Evolutionary conservation across 2,797 vertebrate genomes (phyloP).

Genomic region (Mastacembelus armatus): DNA sequence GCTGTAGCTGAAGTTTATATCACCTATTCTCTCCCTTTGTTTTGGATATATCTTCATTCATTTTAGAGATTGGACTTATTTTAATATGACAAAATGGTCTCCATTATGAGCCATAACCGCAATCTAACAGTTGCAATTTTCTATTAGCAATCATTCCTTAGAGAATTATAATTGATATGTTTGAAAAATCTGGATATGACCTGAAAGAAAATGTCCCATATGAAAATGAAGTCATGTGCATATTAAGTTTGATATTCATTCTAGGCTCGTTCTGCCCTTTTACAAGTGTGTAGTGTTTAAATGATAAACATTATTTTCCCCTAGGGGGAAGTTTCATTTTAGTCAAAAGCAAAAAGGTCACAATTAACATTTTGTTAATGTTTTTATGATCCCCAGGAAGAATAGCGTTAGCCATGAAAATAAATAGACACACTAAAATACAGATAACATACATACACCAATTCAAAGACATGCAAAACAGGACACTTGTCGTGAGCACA

Average conservation of each 20-base stretch:
- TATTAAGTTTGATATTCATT: conserved; percentile 61
- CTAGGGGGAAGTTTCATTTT: conserved; percentile 45
- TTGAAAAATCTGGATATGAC: conserved; percentile 35
- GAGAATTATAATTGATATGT: conserved; percentile 28
- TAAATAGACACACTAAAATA: conserved; percentile 42
- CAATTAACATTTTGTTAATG: conserved; percentile 72
- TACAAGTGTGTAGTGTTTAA: conserved; percentile 52
- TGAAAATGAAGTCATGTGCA: conserved; percentile 56
- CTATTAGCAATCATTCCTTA: conserved; percentile 22
- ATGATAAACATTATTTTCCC: conserved; percentile 60
- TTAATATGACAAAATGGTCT: not conserved
- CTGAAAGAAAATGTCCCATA: conserved; percentile 46
- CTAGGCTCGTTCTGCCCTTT: conserved; percentile 56
- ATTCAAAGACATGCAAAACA: conserved; percentile 41
- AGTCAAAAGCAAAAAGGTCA: conserved; percentile 70
- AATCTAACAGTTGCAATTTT: conserved; percentile 2
- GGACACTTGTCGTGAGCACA: not conserved
- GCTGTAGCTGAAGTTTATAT: too few species aligned
- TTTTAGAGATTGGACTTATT: not conserved
- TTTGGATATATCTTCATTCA: not conserved
- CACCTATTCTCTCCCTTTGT: too few species aligned
- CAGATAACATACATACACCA: conserved; percentile 30
- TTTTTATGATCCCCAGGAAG: conserved; percentile 35
- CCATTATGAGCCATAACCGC: conserved; percentile 13
- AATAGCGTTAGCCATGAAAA: conserved; percentile 35